Base-by-base conservation (phyloP, 2,797 vertebrate genomes). In the Acrocephalus scirpaceus region DNA sequence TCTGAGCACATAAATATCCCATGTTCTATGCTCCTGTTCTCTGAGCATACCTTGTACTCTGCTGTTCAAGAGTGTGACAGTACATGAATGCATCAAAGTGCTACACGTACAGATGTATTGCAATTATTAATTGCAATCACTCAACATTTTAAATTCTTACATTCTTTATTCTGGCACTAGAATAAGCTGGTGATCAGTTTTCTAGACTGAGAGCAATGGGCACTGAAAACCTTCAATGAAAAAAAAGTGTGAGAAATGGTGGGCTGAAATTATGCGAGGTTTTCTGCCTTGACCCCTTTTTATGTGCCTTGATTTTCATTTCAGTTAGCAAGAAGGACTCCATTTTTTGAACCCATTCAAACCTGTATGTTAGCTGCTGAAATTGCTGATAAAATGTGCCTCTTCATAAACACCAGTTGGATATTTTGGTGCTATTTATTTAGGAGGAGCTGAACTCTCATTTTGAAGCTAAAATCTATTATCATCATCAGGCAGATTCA, bases 401-500 rank as follows among this genome's bases (percentile, higher is more conserved):
- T 73, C 54, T 91, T 42, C 53, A 45, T 64, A 86, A 90, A 73
- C 36, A 76, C 34, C 36, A 72, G 23, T 62, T 71, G 51, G 34
- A 17, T 78, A 36, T 81, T 90, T 86, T 14, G 32, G 23, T 86
- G 79, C 40, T 81, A 13, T 88, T 93, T 80, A 56, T 92, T 96
- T 78, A 67, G 53, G 70, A 73, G n/a, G 36, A 91, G 21, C 3
- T 72, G 66, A 90, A 76, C 86, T 93, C 58, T 91, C 66, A 78
- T 91, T 93, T 73, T 84, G 70, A 90, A 83, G 19, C 25, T n/a
- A 85, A 73, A 93, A 91, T 65, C 56, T 83, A 23, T 74, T 65
- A 38, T 40, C 56, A 34, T 42, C 47, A 71, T 64, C 42, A 88
- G 64, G 38, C 27, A 69, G 40, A 84, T 86, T 77, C 1, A 57